These are phyloP conservation scores for Batillaria attramentaria DNA, from an alignment of 1,140 invertebrate genomes.

Conservation along the genomic window DNA sequence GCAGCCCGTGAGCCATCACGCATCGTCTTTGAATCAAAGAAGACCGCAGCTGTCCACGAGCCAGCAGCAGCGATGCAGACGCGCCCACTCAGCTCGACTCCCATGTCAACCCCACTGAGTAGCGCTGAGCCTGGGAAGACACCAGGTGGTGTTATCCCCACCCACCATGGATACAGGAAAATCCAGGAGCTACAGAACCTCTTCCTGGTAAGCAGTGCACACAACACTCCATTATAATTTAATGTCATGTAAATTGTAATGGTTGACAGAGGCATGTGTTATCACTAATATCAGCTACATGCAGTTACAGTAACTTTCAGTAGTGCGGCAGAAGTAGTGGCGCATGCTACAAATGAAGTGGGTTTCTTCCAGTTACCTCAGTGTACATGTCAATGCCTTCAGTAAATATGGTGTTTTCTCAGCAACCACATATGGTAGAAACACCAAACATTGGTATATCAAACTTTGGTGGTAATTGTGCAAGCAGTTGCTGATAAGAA, in stretches of 20 bases:
- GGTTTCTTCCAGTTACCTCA: neutral
- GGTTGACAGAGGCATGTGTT: neutral
- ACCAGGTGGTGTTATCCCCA: neutral
- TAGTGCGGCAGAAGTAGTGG: neutral
- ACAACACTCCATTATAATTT: neutral
- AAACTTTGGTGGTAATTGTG: too few relatives aligned
- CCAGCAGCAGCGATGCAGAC: neutral
- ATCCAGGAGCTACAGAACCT: neutral
- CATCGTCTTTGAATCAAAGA: constrained; percentile 23
- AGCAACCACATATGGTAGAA: too few relatives aligned
- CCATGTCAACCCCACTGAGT: neutral
- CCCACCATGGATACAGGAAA: neutral
- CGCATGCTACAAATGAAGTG: neutral
- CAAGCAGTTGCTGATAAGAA: too few relatives aligned
- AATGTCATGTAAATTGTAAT: neutral
- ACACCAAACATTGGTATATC: too few relatives aligned
- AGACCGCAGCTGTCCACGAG: constrained; percentile 11
- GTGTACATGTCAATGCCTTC: too few relatives aligned
- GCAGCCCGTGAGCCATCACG: constrained; percentile 32
- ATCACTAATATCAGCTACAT: neutral
- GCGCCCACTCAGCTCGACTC: neutral
- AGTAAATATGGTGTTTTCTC: too few relatives aligned
- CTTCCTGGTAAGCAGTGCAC: constrained; percentile 1
- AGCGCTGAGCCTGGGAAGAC: too few relatives aligned
- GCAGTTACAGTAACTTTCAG: neutral